These are phyloP conservation scores for Aramus guarauna DNA, from an alignment of 2,113 vertebrate genomes.

Conservation along the genomic window DNA sequence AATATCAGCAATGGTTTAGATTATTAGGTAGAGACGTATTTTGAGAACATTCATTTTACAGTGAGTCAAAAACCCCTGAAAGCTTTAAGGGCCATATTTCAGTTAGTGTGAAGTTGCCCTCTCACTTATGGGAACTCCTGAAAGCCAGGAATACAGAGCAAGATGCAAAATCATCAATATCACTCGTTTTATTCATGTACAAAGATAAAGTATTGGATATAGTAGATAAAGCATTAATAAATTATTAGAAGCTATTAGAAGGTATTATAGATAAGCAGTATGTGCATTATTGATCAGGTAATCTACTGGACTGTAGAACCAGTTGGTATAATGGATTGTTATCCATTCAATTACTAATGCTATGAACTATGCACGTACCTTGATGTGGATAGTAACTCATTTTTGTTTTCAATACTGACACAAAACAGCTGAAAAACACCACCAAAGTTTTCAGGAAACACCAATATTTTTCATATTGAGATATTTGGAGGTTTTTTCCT, in stretches of 20 bases:
- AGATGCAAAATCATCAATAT: background rate
- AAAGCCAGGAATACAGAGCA: background rate
- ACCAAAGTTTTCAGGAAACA: background rate
- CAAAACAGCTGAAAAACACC: background rate
- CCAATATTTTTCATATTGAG: background rate
- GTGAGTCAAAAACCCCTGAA: background rate
- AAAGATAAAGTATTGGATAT: background rate
- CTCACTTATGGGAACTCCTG: background rate
- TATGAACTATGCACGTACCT: accelerated
- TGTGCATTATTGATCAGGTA: constrained; percentile 37
- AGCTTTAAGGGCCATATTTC: background rate
- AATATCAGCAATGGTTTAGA: background rate
- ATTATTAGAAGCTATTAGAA: constrained; percentile 28
- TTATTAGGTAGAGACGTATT: background rate
- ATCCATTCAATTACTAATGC: background rate
- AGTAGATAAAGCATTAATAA: constrained; percentile 37
- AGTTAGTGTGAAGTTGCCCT: background rate
- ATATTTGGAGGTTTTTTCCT: accelerated
- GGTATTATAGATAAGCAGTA: constrained; percentile 30
- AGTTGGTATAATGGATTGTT: background rate
- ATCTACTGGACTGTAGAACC: background rate
- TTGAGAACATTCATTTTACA: background rate
- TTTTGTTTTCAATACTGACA: background rate
- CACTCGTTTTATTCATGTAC: background rate
- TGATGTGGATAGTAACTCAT: background rate